Evolutionary conservation across 1,140 invertebrate genomes (phyloP).

Genomic region (Charaxes varanes): DNA sequence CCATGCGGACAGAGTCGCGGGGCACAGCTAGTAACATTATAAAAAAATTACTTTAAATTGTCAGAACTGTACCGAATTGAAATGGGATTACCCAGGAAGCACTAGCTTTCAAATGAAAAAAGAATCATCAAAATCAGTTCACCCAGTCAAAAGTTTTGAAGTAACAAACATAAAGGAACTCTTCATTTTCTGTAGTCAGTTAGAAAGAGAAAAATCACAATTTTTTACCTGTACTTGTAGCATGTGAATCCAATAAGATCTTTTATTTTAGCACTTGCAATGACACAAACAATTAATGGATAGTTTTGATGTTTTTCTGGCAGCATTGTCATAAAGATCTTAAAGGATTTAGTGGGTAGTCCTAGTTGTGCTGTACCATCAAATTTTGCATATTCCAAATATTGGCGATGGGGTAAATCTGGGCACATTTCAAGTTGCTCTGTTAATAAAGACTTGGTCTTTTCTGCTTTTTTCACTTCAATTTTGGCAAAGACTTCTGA

Average conservation of each 20-base stretch:
- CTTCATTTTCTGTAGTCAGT: too few relatives aligned
- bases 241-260: slow-evolving; percentile 96
- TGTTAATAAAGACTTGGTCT: slow-evolving; percentile 78
- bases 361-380: slow-evolving; percentile 91
- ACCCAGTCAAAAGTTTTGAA: too few relatives aligned
- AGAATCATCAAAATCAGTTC: too few relatives aligned
- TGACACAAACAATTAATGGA: slow-evolving; percentile 87
- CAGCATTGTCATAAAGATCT: slow-evolving; percentile 92
- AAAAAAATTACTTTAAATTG: too few relatives aligned
- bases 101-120: too few relatives aligned
- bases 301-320: slow-evolving; percentile 86
- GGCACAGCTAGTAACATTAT: too few relatives aligned
- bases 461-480: slow-evolving; percentile 54
- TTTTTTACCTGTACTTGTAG: slow-evolving; percentile 88
- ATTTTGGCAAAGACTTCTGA: slow-evolving; percentile 81
- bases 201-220: slow-evolving; percentile 11
- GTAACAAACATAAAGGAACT: too few relatives aligned
- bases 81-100: too few relatives aligned
- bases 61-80: too few relatives aligned
- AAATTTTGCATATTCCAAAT: slow-evolving; percentile 91
- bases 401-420: slow-evolving; percentile 86
- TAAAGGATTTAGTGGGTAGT: slow-evolving; percentile 84
- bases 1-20: too few relatives aligned
- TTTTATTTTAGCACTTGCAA: slow-evolving; percentile 88
- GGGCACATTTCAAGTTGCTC: slow-evolving; percentile 85